Base-by-base conservation (phyloP, 2,113 vertebrate species). In the Bambusicola thoracicus region DNA sequence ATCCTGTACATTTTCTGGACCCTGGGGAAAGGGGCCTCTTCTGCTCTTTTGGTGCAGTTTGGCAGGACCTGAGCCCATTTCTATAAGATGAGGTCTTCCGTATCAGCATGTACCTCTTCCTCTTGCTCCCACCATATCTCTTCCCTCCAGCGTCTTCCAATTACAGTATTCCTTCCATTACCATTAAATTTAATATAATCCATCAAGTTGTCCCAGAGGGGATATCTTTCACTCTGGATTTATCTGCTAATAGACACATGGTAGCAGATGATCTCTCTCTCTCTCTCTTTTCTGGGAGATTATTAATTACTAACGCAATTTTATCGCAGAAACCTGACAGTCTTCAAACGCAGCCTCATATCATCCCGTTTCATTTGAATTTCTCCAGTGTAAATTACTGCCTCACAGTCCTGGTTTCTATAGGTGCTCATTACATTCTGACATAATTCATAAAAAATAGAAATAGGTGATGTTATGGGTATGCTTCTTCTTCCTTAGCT, bases 181-280 rank as follows among this genome's bases (percentile, higher is more conserved):
- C 89, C 92, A 95, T 97, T 96, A 96, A 86, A 96, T 97, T 95
- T 97, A 96, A 96, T 97, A 94, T 93, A 96, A 97, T 96, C 91
- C 96, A 96, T 97, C 97, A 97, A 94, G 93, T 70, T 74, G 81
- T 92, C 96, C 96, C 96, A 88, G 70, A 95, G 96, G 96, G 96
- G 91, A 93, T 96, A 96, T 96, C 95, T 90, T 96, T 97, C 96
- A 95, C 94, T 97, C 85, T 96, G 90, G 91, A 97, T 97, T 97
- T 97, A 96, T 97, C 96, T 97, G 93, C 90, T 97, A 97, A 97
- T 97, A 97, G 96, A 94, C 93, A 95, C 91, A 80, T 62, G 84
- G 95, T 95, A 95, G 93, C 93, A 92, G 91, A 96, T 96, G 93
- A 96, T 96, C 84, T 95, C 81, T 93, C 81, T 87, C 75, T 73